Conservation (phyloP, 2,888 invertebrate genomes). For the Microlaimidae sp. region DNA sequence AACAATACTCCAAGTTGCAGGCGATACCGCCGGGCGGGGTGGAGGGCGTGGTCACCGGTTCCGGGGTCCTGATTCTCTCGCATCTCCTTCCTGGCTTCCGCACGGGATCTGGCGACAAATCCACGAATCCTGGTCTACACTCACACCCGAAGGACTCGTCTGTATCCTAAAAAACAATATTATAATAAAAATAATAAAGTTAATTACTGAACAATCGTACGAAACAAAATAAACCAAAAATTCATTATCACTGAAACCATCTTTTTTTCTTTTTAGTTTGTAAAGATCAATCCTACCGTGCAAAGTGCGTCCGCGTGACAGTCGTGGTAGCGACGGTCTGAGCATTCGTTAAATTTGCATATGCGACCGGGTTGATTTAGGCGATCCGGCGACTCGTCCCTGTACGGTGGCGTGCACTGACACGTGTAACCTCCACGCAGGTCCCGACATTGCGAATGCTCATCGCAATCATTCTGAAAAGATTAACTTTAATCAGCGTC, state of each 20-base stretch:
- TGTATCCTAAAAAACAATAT: too few relatives aligned
- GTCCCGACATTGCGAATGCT: slow-evolving; percentile 30
- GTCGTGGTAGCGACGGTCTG: slow-evolving; percentile 19
- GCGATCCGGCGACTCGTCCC: slow-evolving; percentile 18
- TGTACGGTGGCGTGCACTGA: slow-evolving; percentile 2
- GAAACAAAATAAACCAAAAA: too few relatives aligned
- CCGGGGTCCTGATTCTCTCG: neutral
- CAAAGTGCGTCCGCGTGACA: slow-evolving; percentile 28
- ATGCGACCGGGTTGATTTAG: slow-evolving; percentile 23
- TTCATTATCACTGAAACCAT: too few relatives aligned
- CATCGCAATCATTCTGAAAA: slow-evolving; percentile 33
- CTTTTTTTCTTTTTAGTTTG: too few relatives aligned
- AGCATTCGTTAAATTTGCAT: slow-evolving; percentile 29
- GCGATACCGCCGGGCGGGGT: slow-evolving; percentile 18
- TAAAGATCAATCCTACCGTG: too few relatives aligned
- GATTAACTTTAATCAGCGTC: too few relatives aligned
- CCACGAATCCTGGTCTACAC: slow-evolving; percentile 28
- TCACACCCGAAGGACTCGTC: slow-evolving; percentile 27
- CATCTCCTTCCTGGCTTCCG: slow-evolving; percentile 27
- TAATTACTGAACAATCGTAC: too few relatives aligned
- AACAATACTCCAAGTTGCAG: slow-evolving; percentile 24
- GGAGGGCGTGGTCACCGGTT: slow-evolving; percentile 2
- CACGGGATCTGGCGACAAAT: slow-evolving; percentile 24
- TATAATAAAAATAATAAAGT: too few relatives aligned
- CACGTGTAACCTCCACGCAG: slow-evolving; percentile 23